These are phyloP conservation scores for Dermochelys coriacea DNA, from an alignment of 2,797 vertebrate genomes.

Conservation along the genomic window DNA sequence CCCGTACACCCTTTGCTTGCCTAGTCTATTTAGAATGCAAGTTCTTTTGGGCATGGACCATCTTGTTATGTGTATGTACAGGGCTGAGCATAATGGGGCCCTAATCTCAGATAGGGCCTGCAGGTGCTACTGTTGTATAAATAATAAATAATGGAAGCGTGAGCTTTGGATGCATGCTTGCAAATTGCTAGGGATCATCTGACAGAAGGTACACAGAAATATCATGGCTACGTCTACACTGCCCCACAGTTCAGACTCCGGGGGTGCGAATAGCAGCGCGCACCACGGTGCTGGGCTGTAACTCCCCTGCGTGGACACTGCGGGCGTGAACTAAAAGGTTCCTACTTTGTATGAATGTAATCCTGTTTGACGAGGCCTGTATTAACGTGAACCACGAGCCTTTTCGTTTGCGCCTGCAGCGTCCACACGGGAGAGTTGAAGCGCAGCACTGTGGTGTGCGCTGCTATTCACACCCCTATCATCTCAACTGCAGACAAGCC, in stretches of 20 bases:
- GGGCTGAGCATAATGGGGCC: background rate
- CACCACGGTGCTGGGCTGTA: background rate
- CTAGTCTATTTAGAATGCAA: background rate
- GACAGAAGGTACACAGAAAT: background rate
- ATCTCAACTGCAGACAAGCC: background rate
- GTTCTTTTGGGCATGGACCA: background rate
- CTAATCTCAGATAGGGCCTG: background rate
- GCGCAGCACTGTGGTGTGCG: background rate
- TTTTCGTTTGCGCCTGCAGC: background rate
- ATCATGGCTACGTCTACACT: background rate
- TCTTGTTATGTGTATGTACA: background rate
- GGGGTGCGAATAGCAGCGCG: background rate
- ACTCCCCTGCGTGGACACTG: background rate
- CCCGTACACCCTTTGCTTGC: background rate
- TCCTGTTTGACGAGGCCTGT: background rate
- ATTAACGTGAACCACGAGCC: background rate
- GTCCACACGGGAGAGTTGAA: background rate
- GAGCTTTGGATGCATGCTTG: background rate
- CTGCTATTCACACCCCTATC: background rate
- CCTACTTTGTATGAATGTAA: background rate
- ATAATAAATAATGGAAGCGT: background rate
- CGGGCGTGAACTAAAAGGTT: background rate
- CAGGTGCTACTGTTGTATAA: background rate
- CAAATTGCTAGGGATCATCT: rapidly evolving
- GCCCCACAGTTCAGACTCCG: background rate